Conservation (phyloP, 2,888 invertebrate species). For the Noctua comes region DNA sequence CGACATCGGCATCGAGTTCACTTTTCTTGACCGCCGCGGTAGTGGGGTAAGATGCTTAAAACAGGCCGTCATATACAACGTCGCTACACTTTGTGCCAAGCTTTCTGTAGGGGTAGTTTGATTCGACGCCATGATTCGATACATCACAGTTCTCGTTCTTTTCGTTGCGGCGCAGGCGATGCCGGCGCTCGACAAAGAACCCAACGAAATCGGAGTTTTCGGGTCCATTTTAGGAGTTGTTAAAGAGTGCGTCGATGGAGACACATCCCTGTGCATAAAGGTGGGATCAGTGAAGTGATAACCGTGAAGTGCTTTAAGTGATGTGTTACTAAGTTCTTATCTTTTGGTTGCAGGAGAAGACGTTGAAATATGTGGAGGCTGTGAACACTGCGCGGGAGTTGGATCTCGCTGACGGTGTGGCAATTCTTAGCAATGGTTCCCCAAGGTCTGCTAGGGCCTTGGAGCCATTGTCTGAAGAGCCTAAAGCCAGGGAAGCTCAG, state of each 20-base stretch:
- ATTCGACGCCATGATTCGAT: slow-evolving; percentile 85
- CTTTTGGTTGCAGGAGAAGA: slow-evolving; percentile 92
- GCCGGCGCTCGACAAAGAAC: slow-evolving; percentile 89
- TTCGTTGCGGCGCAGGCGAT: slow-evolving; percentile 86
- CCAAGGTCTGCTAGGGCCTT: slow-evolving; percentile 91
- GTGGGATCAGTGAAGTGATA: slow-evolving; percentile 82
- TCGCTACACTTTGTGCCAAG: slow-evolving; percentile 86
- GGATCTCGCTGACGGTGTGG: slow-evolving; percentile 91
- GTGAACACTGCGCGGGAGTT: slow-evolving; percentile 90
- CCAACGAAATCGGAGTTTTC: slow-evolving; percentile 84
- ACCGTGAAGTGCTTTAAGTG: slow-evolving; percentile 72
- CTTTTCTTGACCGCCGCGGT: slow-evolving; percentile 83
- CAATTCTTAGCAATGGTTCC: slow-evolving; percentile 86
- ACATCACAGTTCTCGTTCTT: slow-evolving; percentile 88
- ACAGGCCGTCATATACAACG: slow-evolving; percentile 83
- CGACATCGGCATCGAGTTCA: slow-evolving; percentile 85
- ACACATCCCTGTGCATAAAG: slow-evolving; percentile 93
- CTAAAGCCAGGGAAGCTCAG: slow-evolving; percentile 93
- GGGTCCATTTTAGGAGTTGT: slow-evolving; percentile 91
- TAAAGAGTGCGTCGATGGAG: slow-evolving; percentile 93
- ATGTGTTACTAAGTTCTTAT: slow-evolving; percentile 74
- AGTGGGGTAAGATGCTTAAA: slow-evolving; percentile 89
- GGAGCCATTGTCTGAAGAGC: slow-evolving; percentile 93
- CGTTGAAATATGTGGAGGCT: slow-evolving; percentile 92
- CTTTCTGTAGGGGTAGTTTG: slow-evolving; percentile 85